A percentile compares a stretch with the other conserved stretches of the same genome.
Evolutionary conservation across 2,888 invertebrate genomes (phyloP).

Genomic region (Eilema griseolum): DNA sequence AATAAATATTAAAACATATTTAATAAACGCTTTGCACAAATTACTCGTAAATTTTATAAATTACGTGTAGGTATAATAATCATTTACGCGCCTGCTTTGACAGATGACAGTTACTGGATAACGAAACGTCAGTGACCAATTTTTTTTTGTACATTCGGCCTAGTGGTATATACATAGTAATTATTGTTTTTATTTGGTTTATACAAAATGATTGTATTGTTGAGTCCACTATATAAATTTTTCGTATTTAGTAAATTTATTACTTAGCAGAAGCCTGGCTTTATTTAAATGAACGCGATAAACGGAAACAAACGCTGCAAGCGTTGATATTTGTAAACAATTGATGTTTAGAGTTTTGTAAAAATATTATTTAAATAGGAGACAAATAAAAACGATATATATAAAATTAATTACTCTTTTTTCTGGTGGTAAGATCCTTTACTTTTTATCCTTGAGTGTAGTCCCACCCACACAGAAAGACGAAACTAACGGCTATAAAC

Average conservation of each 20-base stretch:
- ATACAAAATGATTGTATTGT: background rate
- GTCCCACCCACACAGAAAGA: too few species aligned
- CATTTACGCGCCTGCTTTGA: background rate
- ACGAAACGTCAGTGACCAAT: background rate
- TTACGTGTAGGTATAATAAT: background rate
- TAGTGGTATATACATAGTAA: background rate
- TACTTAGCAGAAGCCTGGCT: conserved; percentile 53
- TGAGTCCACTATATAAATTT: background rate
- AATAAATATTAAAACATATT: background rate
- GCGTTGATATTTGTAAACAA: conserved; percentile 68
- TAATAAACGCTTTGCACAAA: background rate
- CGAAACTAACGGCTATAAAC: too few species aligned
- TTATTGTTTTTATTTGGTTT: background rate
- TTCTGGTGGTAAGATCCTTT: background rate
- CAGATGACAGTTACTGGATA: background rate
- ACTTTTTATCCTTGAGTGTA: too few species aligned
- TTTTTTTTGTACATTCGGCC: background rate
- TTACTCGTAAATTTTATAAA: background rate
- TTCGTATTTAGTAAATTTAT: conserved; percentile 47
- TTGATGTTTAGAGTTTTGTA: conserved; percentile 74
- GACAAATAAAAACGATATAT: conserved; percentile 56
- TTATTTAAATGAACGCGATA: conserved; percentile 47
- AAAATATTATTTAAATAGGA: conserved; percentile 66
- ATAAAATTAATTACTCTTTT: conserved; percentile 42
- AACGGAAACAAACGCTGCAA: conserved; percentile 57